Evolutionary conservation across 2,888 invertebrate genomes (phyloP), one percentile per base, ranked within the genome.

Genomic region (Phlogophora meticulosa): DNA sequence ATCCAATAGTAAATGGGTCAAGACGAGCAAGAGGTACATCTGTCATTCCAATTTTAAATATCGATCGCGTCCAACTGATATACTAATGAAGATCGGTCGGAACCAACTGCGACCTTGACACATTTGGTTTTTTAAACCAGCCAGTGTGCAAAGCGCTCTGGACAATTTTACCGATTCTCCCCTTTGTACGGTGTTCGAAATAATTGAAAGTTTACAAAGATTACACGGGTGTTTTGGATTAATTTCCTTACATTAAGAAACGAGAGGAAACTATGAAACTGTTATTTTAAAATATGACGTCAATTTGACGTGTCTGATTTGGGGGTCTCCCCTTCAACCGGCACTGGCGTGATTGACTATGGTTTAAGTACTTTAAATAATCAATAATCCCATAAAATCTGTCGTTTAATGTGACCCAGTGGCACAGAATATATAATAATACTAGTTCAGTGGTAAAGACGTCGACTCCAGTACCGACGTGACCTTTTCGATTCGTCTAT

Each of bases 11-110:
- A 70, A 70, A 68, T 56, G 38, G 43, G 70, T 76, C 69, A 76
- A 68, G 43, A 45, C 70, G 42, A 51, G 22, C 51, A 45, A 69
- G 71, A 48, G 36, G 24, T 46, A 10, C 53, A 61, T 4, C 5
- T 28, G 5, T 71, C 32, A 72, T 61, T 72, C 55, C 28, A 56
- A 60, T 76, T 77, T 56, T 38, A 72, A 71, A 77, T 60, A 56
- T 77, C 72, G 55, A 52, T 46, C 40, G 43, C 11, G 2, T 52
- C 13, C 43, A 11, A 43, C 48, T 46, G 61, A 77, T 40, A 11
- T 17, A 15, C 24, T 72, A 77, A 56, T 72, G 55, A 72, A 71
- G 51, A 77, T 61, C n/a, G 40, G 36, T 72, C 10, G 42, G 46
- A 51, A 51, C 51, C 32, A 5, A 28, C 28, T 7, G 10, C 20